Evolutionary conservation across 2,888 invertebrate species (phyloP), one percentile per base, ranked within the genome.

Genomic region (Caenorhabditis imperialis): DNA sequence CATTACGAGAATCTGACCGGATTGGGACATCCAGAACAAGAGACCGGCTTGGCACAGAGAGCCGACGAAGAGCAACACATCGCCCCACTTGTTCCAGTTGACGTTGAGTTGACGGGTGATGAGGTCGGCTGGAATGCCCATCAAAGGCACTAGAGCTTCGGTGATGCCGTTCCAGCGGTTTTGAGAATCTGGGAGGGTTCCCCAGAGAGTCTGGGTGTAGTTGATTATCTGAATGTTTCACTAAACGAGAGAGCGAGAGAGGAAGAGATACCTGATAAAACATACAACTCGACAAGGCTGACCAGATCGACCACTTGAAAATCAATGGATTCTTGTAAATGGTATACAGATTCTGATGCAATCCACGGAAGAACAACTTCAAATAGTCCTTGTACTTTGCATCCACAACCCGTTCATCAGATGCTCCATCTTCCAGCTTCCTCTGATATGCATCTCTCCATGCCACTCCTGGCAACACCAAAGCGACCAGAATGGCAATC

Each of bases 151-250:
- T 0, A 91, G 85, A 0, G 94, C 94, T 89, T 95, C 95, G 0
- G 94, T 93, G 12, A 92, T 93, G 0, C 95, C 95, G 88, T 94
- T 94, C 83, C 91, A 92, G 6, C 88, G 51, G 25, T 83, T 78
- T 22, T 80, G 45, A 35, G 75, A 92, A 74, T 93, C 92, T 45
- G 91, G 91, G 1, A 89, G 81, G 0, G 80, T 84, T 33, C 92
- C 91, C 94, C 95, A 96, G 35, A 96, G 89, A 6, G 94, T 91
- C 89, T 96, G 96, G 81, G 93, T 91, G 88, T 94, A 96, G 20
- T 91, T 91, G 84, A 92, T 92, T 7, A 93, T 91, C 90, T 85
- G 60, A 37, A 79, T 37, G 30, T 7, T 30, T 10, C 30, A 30
- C 10, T 30, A 30, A 30, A 30, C 10, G 30, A 30, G 30, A 30